A percentile compares a stretch with the other conserved stretches of the same genome.
These are phyloP conservation scores for Eupeodes latifasciatus DNA, from an alignment of 2,888 invertebrate genomes.

Conservation along the genomic window DNA sequence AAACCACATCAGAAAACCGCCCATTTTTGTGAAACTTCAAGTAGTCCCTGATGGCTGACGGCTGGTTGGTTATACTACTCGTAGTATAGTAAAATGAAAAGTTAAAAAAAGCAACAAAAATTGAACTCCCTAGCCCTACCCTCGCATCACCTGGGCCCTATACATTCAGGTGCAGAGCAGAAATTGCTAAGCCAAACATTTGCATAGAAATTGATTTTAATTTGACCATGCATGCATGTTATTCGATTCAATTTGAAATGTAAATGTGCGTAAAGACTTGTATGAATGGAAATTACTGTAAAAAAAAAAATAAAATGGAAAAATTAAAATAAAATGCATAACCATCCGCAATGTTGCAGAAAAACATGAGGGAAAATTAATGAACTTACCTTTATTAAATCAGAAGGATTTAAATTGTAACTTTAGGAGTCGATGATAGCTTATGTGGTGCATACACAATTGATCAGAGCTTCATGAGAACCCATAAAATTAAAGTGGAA, in stretches of 20 bases:
- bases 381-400: slow-evolving; percentile 6
- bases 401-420: neutral
- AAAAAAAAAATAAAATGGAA: slow-evolving; percentile 16
- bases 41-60: neutral
- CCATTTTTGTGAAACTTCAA: slow-evolving; percentile 6
- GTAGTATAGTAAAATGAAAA: neutral
- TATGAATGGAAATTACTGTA: slow-evolving; percentile 6
- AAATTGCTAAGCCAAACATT: slow-evolving; percentile 65
- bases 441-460: too few species aligned
- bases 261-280: slow-evolving; percentile 61
- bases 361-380: neutral
- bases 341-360: neutral
- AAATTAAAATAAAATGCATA: slow-evolving; percentile 30
- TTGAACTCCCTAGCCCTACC: neutral
- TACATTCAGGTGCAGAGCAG: slow-evolving; percentile 47
- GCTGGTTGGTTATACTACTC: too few species aligned
- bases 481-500: too few species aligned
- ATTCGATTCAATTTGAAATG: slow-evolving; percentile 71
- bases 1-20: slow-evolving; percentile 11
- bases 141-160: neutral
- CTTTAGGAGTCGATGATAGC: neutral
- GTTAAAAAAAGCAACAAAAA: neutral
- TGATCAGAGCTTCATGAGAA: too few species aligned
- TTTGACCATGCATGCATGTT: slow-evolving; percentile 66
- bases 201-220: slow-evolving; percentile 74